These are phyloP conservation scores for Chloroceryle amazona DNA, from an alignment of 2,797 vertebrate genomes.

Conservation along the genomic window DNA sequence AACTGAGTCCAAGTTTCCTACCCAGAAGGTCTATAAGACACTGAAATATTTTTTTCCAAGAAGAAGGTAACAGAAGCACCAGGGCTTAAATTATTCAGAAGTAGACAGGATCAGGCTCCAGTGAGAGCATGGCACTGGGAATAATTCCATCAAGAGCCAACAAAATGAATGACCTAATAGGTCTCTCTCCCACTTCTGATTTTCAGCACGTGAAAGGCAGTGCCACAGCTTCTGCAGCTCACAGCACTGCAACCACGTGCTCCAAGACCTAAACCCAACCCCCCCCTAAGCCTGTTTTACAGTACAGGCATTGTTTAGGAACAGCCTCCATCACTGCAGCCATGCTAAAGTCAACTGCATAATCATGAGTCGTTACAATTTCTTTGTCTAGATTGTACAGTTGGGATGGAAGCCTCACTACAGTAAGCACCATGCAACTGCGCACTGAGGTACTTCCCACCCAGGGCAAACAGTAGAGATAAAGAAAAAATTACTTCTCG, in stretches of 20 bases:
- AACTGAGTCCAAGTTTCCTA: constrained; percentile 1
- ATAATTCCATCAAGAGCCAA: neutral
- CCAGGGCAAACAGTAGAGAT: neutral
- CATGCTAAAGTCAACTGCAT: neutral
- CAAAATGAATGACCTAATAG: constrained; percentile 1
- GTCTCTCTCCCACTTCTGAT: neutral
- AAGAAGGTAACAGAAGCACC: neutral
- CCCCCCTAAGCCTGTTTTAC: fast-evolving
- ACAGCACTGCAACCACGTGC: fast-evolving
- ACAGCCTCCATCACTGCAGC: neutral
- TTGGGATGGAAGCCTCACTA: neutral
- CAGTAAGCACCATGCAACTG: neutral
- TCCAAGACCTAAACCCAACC: neutral
- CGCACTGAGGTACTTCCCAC: neutral
- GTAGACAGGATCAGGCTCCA: neutral
- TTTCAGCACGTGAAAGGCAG: neutral
- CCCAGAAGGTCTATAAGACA: neutral
- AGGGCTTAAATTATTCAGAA: neutral
- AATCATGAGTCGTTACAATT: neutral
- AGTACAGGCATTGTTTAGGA: neutral
- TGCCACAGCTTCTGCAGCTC: neutral
- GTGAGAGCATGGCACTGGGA: neutral
- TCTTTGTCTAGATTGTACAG: neutral
- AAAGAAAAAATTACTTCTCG: neutral
- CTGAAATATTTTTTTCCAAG: constrained; percentile 38